Evolutionary conservation across 35 echinoderm and acorn worm genomes (phyloP).

Genomic region (Chiridota heheva): DNA sequence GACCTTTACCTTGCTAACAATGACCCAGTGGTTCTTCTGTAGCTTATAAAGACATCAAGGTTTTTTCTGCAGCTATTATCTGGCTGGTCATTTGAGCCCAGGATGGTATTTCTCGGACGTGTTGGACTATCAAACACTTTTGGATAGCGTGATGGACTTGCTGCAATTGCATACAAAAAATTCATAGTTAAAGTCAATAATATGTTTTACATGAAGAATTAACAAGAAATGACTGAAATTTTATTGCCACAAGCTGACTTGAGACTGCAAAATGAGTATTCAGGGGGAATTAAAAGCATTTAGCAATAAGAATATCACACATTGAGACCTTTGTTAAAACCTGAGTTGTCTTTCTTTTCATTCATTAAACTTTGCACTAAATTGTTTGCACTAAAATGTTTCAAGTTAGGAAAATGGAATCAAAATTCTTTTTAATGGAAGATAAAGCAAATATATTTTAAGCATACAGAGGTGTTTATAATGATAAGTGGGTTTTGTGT

Average conservation of each 20-base stretch:
- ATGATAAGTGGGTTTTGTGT: too few relatives aligned
- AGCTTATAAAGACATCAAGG: conserved; percentile 99
- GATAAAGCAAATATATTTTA: conserved; percentile 1
- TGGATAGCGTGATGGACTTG: conserved; percentile 56
- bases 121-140: conserved; percentile 94
- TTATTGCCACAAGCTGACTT: too few relatives aligned
- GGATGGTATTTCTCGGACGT: conserved; percentile 28
- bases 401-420: conserved; percentile 22
- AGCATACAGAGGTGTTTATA: not conserved
- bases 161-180: not conserved
- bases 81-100: conserved; percentile 42
- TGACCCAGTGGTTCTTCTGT: conserved; percentile 94
- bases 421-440: conserved; percentile 12
- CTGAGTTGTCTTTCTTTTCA: too few relatives aligned
- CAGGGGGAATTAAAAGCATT: too few relatives aligned
- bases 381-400: not conserved
- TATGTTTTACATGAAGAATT: too few relatives aligned
- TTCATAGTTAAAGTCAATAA: not conserved
- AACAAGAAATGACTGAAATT: too few relatives aligned
- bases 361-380: not conserved
- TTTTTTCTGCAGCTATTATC: conserved; percentile 58
- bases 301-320: too few relatives aligned
- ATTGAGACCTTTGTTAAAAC: too few relatives aligned
- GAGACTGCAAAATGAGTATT: too few relatives aligned
- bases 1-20: conserved; percentile 84